Evolutionary conservation across 2,797 vertebrate genomes (phyloP), one percentile per base, ranked within the genome.

Genomic region (Buphagus erythrorhynchus): DNA sequence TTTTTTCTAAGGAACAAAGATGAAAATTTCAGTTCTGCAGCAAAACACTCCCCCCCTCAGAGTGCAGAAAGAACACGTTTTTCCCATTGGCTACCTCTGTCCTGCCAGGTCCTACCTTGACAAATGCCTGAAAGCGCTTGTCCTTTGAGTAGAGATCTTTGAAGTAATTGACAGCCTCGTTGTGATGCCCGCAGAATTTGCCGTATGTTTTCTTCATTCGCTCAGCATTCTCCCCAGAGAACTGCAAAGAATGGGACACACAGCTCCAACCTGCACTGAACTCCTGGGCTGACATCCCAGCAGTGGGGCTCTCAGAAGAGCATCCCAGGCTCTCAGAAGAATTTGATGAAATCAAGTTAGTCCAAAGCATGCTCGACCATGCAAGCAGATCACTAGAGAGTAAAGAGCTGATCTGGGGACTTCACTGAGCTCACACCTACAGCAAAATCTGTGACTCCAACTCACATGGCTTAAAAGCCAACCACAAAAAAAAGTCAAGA

Each of bases 171-270:
- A 99, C 99, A 0, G 99, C 99, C 93, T 99, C 99, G 5, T 98
- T 99, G 98, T 99, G 99, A 26, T 99, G 99, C 80, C 99, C 99
- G 16, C 99, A 99, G 96, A 99, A 99, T 95, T 98, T 99, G 51
- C 99, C 99, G 0, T 99, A 99, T 0, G 99, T 98, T 96, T 98
- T 99, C 98, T 99, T 99, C 98, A 99, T 99, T 40, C 96, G 98
- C 89, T 99, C 99, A 0, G 99, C 99, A 1, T 95, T 99, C 83
- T 98, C 98, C 11, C 99, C 99, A 0, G 99, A 99, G 98, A 99
- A 99, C 99, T 99, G 93, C 33, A 97, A 89, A 57, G 81, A 55
- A 68, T 17, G 42, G 94, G 85, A 36, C 78, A 89, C 25, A 57
- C 4, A 88, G 52, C 26, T 87, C 33, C 54, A 85, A 5, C 43